Percentiles rank a stretch among this genome's conserved stretches.
These are phyloP conservation scores for Leptosomus discolor DNA, from an alignment of 2,113 vertebrate genomes.

Conservation along the genomic window DNA sequence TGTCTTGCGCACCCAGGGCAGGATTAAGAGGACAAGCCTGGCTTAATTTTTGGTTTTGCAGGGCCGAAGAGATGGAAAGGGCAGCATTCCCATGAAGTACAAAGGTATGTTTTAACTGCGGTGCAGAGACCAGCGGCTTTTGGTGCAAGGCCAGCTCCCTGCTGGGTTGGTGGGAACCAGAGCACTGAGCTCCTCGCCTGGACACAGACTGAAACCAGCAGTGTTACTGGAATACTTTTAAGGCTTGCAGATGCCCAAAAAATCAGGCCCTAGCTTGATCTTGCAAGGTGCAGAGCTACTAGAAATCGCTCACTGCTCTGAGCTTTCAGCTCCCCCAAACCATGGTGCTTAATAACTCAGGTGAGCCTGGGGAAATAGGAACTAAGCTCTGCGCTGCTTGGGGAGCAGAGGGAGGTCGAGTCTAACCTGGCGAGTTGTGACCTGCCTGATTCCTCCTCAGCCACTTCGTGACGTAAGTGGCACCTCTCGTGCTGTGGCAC, in stretches of 20 bases:
- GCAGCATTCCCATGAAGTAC: neutral
- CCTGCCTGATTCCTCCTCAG: neutral
- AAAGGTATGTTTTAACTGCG: neutral
- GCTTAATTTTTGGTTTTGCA: neutral
- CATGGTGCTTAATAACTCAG: accelerated
- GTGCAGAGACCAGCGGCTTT: neutral
- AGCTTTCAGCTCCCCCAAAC: neutral
- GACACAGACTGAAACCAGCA: neutral
- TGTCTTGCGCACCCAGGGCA: neutral
- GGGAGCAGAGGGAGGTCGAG: neutral
- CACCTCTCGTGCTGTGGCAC: accelerated
- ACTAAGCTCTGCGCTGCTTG: accelerated
- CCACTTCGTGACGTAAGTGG: neutral
- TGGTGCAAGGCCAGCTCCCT: neutral
- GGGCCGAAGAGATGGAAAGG: neutral
- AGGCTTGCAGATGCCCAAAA: neutral
- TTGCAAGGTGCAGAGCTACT: neutral
- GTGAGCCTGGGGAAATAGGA: accelerated
- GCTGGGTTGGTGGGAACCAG: neutral
- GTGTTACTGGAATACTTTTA: neutral
- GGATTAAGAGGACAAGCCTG: neutral
- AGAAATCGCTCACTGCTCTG: neutral
- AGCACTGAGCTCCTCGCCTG: neutral
- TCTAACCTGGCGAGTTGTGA: neutral
- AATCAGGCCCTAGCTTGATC: neutral